Conservation (phyloP, 1,140 invertebrate genomes). For the Calycopis cecrops region DNA sequence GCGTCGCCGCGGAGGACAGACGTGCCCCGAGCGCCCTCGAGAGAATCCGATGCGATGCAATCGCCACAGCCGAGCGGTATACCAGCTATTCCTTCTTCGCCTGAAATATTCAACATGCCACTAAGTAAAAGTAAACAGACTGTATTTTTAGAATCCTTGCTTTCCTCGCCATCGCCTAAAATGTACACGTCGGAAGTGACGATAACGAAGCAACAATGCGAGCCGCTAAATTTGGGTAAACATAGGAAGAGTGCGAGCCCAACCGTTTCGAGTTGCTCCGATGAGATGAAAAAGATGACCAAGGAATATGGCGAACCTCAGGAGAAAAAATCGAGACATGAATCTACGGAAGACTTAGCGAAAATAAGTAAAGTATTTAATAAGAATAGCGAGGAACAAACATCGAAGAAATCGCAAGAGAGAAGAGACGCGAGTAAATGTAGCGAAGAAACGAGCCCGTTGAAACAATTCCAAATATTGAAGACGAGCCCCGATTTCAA, state of each 20-base stretch:
- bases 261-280: constrained; percentile 77
- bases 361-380: constrained; percentile 64
- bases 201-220: constrained; percentile 77
- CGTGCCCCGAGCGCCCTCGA: constrained; percentile 74
- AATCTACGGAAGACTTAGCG: constrained; percentile 59
- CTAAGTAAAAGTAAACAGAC: constrained; percentile 72
- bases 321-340: constrained; percentile 75
- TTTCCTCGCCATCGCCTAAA: constrained; percentile 74
- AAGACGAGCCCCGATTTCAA: constrained; percentile 80
- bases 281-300: constrained; percentile 73
- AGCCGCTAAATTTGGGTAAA: constrained; percentile 80
- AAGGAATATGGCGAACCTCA: constrained; percentile 75
- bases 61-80: constrained; percentile 81
- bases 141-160: constrained; percentile 74
- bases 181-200: constrained; percentile 75
- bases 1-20: constrained; percentile 61
- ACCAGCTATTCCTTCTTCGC: constrained; percentile 77
- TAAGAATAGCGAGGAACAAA: constrained; percentile 52
- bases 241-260: constrained; percentile 77
- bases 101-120: constrained; percentile 75
- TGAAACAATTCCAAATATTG: constrained; percentile 84
- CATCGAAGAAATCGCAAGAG: constrained; percentile 43
- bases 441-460: constrained; percentile 77
- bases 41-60: constrained; percentile 78
- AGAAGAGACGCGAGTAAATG: constrained; percentile 38